Conservation (phyloP, 2,113 vertebrate genomes). For the Trichechus manatus region DNA sequence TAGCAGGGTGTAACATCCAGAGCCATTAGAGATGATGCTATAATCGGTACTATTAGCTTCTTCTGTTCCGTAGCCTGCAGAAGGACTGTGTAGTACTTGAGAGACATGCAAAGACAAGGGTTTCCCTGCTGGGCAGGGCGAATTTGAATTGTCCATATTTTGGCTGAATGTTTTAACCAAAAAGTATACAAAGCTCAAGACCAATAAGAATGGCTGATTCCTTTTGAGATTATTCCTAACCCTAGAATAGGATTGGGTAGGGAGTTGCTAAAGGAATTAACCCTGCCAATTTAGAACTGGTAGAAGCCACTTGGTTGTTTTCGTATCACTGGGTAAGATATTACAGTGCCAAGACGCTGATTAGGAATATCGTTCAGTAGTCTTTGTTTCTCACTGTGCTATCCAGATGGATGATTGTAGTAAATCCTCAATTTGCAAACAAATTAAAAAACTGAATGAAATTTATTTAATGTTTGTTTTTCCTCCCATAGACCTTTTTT, state of each 20-base stretch:
- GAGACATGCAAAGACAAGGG: not conserved
- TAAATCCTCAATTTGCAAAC: not conserved
- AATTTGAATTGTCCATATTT: not conserved
- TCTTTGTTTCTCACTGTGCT: not conserved
- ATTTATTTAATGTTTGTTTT: not conserved
- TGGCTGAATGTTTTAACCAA: conserved; percentile 11
- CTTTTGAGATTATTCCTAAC: conserved; percentile 52
- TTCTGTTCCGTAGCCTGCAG: not conserved
- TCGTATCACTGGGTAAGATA: not conserved
- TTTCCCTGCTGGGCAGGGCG: not conserved
- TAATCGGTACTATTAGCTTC: not conserved
- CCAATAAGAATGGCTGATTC: conserved; percentile 1
- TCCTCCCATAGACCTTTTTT: not conserved
- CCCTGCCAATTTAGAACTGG: not conserved
- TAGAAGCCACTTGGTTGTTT: not conserved
- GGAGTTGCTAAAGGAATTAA: not conserved
- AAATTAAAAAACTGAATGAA: not conserved
- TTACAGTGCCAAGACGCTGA: not conserved
- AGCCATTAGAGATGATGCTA: not conserved
- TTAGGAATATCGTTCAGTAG: not conserved
- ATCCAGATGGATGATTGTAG: not conserved
- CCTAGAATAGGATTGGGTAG: not conserved
- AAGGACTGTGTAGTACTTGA: not conserved
- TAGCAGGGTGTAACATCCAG: not conserved
- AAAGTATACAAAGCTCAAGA: conserved; percentile 10